These are phyloP conservation scores for Muscicapa striata DNA, from an alignment of 2,797 vertebrate genomes.

Conservation along the genomic window DNA sequence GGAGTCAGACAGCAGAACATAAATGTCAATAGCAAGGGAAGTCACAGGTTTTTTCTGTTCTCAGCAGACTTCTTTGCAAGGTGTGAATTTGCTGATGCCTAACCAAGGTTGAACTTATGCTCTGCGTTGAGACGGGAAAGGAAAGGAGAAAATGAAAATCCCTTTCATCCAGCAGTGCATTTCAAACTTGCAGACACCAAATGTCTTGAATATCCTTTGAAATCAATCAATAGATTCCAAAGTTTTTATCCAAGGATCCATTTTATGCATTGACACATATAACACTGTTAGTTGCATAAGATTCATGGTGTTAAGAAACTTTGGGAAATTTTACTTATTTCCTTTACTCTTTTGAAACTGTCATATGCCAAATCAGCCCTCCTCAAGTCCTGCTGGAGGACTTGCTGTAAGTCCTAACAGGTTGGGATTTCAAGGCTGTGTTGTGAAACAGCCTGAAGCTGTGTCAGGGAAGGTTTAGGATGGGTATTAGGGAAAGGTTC, in stretches of 20 bases:
- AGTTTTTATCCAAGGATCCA: neutral
- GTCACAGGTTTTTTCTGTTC: constrained; percentile 14
- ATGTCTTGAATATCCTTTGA: neutral
- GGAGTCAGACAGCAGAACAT: constrained; percentile 8
- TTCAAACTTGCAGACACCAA: neutral
- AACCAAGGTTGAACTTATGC: neutral
- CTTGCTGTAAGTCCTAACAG: neutral
- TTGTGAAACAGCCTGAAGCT: neutral
- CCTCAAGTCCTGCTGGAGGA: neutral
- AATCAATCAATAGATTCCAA: neutral
- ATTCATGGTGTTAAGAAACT: neutral
- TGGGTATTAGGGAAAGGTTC: neutral
- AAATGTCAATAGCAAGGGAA: neutral
- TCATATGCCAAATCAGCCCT: neutral
- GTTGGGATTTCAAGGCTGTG: neutral
- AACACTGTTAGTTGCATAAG: neutral
- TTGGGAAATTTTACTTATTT: neutral
- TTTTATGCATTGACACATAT: neutral
- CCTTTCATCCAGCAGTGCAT: neutral
- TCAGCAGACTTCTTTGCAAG: neutral
- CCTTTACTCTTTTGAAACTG: neutral
- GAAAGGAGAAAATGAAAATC: neutral
- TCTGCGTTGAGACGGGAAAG: neutral
- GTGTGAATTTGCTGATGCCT: constrained; percentile 21
- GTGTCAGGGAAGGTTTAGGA: neutral